Base-by-base conservation (phyloP, 2,113 vertebrate genomes). In the Hemicordylus capensis region DNA sequence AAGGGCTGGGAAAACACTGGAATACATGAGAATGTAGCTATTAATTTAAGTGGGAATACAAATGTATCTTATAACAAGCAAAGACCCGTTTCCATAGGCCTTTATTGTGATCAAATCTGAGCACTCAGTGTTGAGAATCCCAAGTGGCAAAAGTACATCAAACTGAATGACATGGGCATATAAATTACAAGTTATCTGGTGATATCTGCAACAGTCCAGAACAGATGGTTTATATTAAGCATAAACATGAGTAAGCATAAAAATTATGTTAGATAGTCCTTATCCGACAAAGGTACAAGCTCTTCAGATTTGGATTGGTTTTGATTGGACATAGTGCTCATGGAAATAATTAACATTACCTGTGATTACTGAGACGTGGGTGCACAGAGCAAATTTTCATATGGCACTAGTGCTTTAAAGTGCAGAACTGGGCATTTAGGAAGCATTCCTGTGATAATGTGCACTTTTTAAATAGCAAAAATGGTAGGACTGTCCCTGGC, bases 171-270 rank as follows among this genome's bases (percentile, higher is more conserved):
- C 44, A 61, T 14, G 48, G 56, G 46, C 42, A 73, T 72, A 20
- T 39, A 51, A 56, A 74, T 73, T 59, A 31, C 76, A 79, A 34
- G 39, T 82, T 79, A 70, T 51, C 22, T 78, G 44, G 46, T 20
- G 34, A 79, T 26, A 58, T 66, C 17, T 44, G 28, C 6, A n/a
- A 14, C 22, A 42, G 44, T 51, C 15, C 46, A 79, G 28, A 87
- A 74, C 31, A 56, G 66, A 9, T 54, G 67, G 54, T 70, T n/a
- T n/a, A n/a, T n/a, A n/a, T n/a, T n/a, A 48, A 74, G 59, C 76
- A 63, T 79, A 83, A 54, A 83, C 37, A 83, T 42, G 56, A 63
- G 39, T 46, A 51, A 84, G 67, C 63, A 76, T 66, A 74, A 31
- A 14, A 61, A 24, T 78, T 59, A 48, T 31, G 70, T 26, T 46